Evolutionary conservation across 2,888 invertebrate genomes (phyloP), one percentile per base, ranked within the genome.

Genomic region (Petrolisthes cinctipes): DNA sequence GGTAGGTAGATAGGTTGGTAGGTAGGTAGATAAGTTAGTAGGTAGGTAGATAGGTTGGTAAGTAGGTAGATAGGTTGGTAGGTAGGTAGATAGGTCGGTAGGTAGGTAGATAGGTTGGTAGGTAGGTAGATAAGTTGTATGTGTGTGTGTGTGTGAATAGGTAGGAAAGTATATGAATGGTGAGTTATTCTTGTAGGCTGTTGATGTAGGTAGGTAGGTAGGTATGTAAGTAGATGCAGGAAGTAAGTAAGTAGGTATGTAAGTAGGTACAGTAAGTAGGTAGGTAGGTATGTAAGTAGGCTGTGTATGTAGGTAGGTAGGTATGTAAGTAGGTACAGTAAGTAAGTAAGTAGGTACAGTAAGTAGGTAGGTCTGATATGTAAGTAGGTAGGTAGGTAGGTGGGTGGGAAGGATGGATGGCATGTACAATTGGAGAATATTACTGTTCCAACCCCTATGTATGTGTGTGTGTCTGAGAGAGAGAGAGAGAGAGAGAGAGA

Each of bases 401-500:
- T 6, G 14, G 14, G 6, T 6, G 14, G 14, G 14, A 14, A 61
- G 61, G 61, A 61, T 61, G 6, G 61, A 61, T 9, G 14, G 61
- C 61, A 61, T 7, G n/a, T n/a, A 73, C 14, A 61, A 11, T 61
- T 11, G 14, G 9, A 11, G 14, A 61, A 61, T 11, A 61, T 11
- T 61, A 61, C 14, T 61, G 66, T 11, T 14, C 66, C 7, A 14
- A 61, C 7, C 14, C 7, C 66, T 7, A n/a, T 71, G 23, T 11
- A 9, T 7, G 73, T 14, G 5, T n/a, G 73, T 11, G 37, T 23
- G 75, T n/a, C 37, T 23, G 75, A 23, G 76, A 37, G 76, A 76
- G 76, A 37, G 76, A 76, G 76, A 37, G 51, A 76, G 51, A 7
- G 23, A 76, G 51, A 37, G 51, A 76, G 76, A 37, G 51, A 76